phyloP scores from a whole-genome alignment of 2,888 invertebrate species.

The Agrotis ipsilon region DNA sequence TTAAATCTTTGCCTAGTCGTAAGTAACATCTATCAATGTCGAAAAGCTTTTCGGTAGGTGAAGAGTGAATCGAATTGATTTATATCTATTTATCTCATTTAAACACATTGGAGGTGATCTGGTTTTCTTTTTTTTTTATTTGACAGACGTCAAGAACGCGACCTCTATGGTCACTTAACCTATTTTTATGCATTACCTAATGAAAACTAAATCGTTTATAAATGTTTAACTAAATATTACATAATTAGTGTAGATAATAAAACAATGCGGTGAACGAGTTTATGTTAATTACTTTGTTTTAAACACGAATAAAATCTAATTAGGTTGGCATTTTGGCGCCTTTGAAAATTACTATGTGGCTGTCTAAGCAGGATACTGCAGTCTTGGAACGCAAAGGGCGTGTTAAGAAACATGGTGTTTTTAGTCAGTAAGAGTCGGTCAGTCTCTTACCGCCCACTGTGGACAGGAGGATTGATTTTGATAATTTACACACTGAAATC shows the following conservation, averaged over 20 bases:
- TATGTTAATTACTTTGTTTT: slow-evolving; percentile 27
- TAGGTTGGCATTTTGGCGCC: slow-evolving; percentile 1
- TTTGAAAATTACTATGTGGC: not conserved
- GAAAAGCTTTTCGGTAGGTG: slow-evolving; percentile 48
- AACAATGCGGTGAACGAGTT: slow-evolving; percentile 11
- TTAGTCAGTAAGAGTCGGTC: no score
- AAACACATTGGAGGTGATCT: slow-evolving; percentile 28
- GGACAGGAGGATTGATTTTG: no score
- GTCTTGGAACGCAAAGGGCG: no score
- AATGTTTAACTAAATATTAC: slow-evolving; percentile 42
- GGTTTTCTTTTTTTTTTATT: slow-evolving; percentile 39
- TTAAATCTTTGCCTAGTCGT: slow-evolving; percentile 9
- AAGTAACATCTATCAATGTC: slow-evolving; percentile 54
- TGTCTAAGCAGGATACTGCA: no score
- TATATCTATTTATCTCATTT: slow-evolving; percentile 38
- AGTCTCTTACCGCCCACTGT: no score
- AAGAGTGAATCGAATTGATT: slow-evolving; percentile 49
- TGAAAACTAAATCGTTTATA: slow-evolving; percentile 54
- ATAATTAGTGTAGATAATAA: slow-evolving; percentile 31
- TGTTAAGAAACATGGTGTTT: no score
- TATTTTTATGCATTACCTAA: slow-evolving; percentile 37
- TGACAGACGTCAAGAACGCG: slow-evolving; percentile 26
- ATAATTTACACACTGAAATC: no score
- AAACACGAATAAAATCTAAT: not conserved
- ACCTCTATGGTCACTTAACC: slow-evolving; percentile 47